phyloP scores from a whole-genome alignment of 2,888 invertebrate genomes.

The Sesamia inferens region DNA sequence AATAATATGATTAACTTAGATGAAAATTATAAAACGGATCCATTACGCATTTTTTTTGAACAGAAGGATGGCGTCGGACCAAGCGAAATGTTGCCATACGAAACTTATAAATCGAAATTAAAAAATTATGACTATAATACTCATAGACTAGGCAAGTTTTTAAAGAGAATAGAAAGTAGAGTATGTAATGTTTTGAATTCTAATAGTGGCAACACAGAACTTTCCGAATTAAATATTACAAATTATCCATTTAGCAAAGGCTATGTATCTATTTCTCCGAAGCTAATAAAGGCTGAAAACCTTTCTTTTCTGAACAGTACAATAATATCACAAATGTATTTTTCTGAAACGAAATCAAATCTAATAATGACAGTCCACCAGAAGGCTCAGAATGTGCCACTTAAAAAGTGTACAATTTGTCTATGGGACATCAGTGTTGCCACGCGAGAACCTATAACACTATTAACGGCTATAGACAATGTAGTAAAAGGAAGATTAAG shows the following conservation, averaged over 20 bases:
- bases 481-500: conserved; percentile 75
- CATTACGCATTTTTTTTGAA: conserved; percentile 82
- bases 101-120: conserved; percentile 77
- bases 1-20: conserved; percentile 63
- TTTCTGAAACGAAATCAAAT: conserved; percentile 79
- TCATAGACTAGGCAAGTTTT: conserved; percentile 76
- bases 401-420: conserved; percentile 76
- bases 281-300: conserved; percentile 67
- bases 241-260: conserved; percentile 83
- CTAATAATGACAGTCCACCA: conserved; percentile 80
- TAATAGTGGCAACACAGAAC: conserved; percentile 73
- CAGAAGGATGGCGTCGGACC: conserved; percentile 84
- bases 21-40: conserved; percentile 76
- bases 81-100: conserved; percentile 78
- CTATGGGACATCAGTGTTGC: conserved; percentile 83
- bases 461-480: conserved; percentile 80
- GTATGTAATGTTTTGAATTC: conserved; percentile 75
- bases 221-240: conserved; percentile 70
- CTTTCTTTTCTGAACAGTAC: conserved; percentile 70
- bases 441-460: conserved; percentile 77
- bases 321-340: conserved; percentile 73
- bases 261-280: conserved; percentile 72
- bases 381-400: conserved; percentile 59
- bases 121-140: conserved; percentile 74
- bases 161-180: conserved; percentile 79